phyloP scores from a whole-genome alignment of 2,888 invertebrate species.

The Hyles lineata region DNA sequence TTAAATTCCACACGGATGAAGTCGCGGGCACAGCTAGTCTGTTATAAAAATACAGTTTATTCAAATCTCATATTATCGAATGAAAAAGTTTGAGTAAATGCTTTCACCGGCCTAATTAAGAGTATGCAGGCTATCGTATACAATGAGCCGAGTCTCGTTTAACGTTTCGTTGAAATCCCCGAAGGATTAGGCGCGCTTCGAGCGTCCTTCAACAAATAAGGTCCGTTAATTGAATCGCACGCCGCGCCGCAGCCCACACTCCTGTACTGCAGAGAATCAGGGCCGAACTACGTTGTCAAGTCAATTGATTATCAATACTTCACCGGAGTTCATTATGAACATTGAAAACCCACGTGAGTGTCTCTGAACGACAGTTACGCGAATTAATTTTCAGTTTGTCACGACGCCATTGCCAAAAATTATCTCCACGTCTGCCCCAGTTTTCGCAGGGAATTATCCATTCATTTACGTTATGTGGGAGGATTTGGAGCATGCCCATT shows the following conservation, averaged over 20 bases:
- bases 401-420: not conserved
- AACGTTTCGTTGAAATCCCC: constrained; percentile 10
- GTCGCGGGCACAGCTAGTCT: too few species aligned
- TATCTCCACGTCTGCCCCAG: not conserved
- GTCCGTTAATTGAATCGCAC: constrained; percentile 22
- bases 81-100: not conserved
- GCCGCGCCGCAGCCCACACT: not conserved
- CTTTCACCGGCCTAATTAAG: not conserved
- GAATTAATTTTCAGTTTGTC: constrained; percentile 7
- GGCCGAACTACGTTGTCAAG: not conserved
- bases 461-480: not conserved
- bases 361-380: constrained; percentile 3
- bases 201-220: constrained; percentile 8
- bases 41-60: too few species aligned
- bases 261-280: not conserved
- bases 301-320: constrained; percentile 7
- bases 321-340: constrained; percentile 11
- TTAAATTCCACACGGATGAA: too few species aligned
- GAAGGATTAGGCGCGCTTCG: not conserved
- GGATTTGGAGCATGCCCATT: not conserved
- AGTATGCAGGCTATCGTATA: not conserved
- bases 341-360: not conserved
- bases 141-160: constrained; percentile 5
- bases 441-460: not conserved
- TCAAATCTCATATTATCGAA: too few species aligned